A percentile compares a stretch with the other conserved stretches of the same genome.
phyloP scores from a whole-genome alignment of 2,888 invertebrate species.

The Noctuana brunneofusca region DNA sequence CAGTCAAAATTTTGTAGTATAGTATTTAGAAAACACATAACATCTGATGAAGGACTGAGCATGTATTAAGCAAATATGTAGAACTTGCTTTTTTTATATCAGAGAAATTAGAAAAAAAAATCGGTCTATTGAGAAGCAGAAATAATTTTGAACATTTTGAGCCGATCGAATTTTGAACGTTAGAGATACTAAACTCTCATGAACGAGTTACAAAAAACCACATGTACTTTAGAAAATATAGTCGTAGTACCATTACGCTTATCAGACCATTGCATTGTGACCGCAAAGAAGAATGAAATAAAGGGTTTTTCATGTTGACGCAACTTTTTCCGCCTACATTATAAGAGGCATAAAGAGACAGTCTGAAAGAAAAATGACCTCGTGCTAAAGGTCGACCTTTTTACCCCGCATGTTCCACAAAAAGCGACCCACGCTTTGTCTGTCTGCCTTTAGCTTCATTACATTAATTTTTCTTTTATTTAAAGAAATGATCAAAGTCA shows the following conservation, averaged over 20 bases:
- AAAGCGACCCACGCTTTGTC: slow-evolving; percentile 33
- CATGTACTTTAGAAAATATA: too few relatives aligned
- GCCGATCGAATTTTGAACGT: too few relatives aligned
- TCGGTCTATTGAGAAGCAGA: too few relatives aligned
- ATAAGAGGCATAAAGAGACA: slow-evolving; percentile 27
- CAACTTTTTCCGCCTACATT: slow-evolving; percentile 25
- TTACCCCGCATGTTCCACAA: slow-evolving; percentile 30
- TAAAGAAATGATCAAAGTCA: slow-evolving; percentile 20
- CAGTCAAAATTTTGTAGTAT: too few relatives aligned
- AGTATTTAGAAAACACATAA: too few relatives aligned
- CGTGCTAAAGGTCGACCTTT: slow-evolving; percentile 31
- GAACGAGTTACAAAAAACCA: too few relatives aligned
- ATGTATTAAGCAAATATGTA: too few relatives aligned
- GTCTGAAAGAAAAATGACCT: slow-evolving; percentile 34
- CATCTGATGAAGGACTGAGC: too few relatives aligned
- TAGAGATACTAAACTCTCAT: too few relatives aligned
- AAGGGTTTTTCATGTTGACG: slow-evolving; percentile 28
- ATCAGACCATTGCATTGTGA: slow-evolving; percentile 3
- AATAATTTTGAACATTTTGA: too few relatives aligned
- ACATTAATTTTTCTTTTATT: slow-evolving; percentile 32
- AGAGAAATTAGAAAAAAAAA: too few relatives aligned
- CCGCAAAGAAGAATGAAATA: slow-evolving; percentile 8
- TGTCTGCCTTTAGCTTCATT: slow-evolving; percentile 31
- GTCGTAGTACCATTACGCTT: neutral
- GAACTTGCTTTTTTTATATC: too few relatives aligned